phyloP scores from a whole-genome alignment of 2,797 vertebrate species.

The Sebastiscus albofasciatus region DNA sequence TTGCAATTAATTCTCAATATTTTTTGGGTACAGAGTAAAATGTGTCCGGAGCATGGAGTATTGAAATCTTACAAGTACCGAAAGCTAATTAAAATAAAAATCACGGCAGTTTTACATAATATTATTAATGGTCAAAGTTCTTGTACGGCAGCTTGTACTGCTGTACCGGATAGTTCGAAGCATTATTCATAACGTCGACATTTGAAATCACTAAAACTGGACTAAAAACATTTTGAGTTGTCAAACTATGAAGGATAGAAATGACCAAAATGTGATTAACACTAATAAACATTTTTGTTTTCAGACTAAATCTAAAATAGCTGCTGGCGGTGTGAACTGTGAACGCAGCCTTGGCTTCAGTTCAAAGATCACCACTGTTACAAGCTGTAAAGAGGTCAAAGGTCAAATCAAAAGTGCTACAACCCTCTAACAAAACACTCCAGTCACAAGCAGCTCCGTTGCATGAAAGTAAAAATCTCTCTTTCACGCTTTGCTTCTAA shows the following conservation, averaged over 20 bases:
- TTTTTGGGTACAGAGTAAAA: too few species aligned
- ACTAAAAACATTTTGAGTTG: too few species aligned
- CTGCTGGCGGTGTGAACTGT: not conserved
- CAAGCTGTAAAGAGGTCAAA: slow-evolving; percentile 29
- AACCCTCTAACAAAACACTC: not conserved
- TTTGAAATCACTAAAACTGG: not conserved
- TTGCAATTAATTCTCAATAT: too few species aligned
- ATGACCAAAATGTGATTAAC: too few species aligned
- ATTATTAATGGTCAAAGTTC: not conserved
- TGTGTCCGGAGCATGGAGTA: too few species aligned
- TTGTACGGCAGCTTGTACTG: not conserved
- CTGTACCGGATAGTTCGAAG: too few species aligned
- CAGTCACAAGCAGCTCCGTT: not conserved
- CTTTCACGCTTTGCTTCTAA: not conserved
- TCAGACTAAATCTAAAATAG: too few species aligned
- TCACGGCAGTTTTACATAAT: not conserved
- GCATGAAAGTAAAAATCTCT: not conserved
- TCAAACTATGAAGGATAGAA: too few species aligned
- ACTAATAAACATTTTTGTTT: too few species aligned
- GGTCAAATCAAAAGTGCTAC: slow-evolving; percentile 15
- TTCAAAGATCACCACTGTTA: slow-evolving; percentile 19
- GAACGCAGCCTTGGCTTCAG: not conserved
- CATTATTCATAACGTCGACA: not conserved
- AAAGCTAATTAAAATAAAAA: too few species aligned
- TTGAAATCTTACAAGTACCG: accelerated